Evolutionary conservation across 2,113 vertebrate genomes (phyloP).

Genomic region (Anser cygnoides): DNA sequence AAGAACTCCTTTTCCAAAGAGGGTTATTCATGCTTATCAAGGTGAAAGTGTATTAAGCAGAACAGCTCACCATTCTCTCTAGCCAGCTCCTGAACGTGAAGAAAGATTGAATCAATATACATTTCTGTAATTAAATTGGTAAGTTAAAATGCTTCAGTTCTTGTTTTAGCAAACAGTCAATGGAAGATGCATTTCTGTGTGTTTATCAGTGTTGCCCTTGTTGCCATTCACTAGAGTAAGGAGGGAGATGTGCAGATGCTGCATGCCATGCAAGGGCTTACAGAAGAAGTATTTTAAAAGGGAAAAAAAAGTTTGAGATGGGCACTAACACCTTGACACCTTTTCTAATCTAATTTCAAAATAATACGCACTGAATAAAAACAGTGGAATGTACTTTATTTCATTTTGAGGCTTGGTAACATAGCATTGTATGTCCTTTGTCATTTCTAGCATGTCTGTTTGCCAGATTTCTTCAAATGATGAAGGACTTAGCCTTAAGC

Average conservation of each 20-base stretch:
- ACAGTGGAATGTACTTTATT: background rate
- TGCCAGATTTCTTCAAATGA: background rate
- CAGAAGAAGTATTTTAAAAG: background rate
- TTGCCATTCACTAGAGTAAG: background rate
- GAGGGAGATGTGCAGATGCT: background rate
- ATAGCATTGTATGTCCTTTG: background rate
- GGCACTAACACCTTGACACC: background rate
- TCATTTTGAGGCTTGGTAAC: background rate
- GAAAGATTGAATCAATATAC: conserved; percentile 21
- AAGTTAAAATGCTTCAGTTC: background rate
- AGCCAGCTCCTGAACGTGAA: background rate
- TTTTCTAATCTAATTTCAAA: conserved; percentile 1
- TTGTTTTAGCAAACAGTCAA: background rate
- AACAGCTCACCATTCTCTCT: background rate
- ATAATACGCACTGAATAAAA: background rate
- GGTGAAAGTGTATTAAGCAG: conserved; percentile 9
- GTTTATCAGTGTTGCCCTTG: background rate
- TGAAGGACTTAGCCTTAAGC: background rate
- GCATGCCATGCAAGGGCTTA: background rate
- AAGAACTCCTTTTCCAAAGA: background rate
- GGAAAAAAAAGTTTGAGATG: background rate
- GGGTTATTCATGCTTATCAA: background rate
- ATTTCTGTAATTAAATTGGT: conserved; percentile 26
- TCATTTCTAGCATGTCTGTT: background rate
- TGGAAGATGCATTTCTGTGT: background rate